Percentiles rank a stretch among this genome's conserved stretches.
These are phyloP conservation scores for Tricholaema leucomelas DNA, from an alignment of 2,113 vertebrate genomes.

Conservation along the genomic window DNA sequence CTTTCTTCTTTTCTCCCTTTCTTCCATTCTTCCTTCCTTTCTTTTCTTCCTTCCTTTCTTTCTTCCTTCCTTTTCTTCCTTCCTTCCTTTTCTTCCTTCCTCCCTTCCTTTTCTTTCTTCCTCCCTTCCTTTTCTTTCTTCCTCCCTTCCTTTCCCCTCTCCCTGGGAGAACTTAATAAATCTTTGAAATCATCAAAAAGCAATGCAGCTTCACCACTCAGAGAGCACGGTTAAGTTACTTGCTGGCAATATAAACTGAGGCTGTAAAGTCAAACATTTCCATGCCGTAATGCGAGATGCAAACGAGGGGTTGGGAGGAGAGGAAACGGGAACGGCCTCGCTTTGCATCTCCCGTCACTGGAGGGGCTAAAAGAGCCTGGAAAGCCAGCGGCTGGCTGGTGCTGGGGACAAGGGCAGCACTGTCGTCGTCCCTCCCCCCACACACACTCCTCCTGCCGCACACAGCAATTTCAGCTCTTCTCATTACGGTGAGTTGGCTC, in stretches of 20 bases:
- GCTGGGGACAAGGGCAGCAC: neutral
- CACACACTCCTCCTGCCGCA: neutral
- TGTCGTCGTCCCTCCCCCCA: no score
- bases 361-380: neutral
- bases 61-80: no score
- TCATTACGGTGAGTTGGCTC: fast-evolving
- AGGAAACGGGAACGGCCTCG: fast-evolving
- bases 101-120: no score
- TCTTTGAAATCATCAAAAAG: conserved; percentile 58
- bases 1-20: no score
- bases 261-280: conserved; percentile 55
- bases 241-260: conserved; percentile 3
- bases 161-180: conserved; percentile 52
- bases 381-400: neutral
- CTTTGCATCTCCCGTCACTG: fast-evolving
- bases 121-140: no score
- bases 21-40: no score
- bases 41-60: no score
- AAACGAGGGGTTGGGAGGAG: neutral
- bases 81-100: no score
- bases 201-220: conserved; percentile 51
- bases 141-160: neutral
- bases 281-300: neutral
- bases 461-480: neutral
- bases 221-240: conserved; percentile 29